Conservation (phyloP, 2,113 vertebrate species). For the Syngnathus floridae region DNA sequence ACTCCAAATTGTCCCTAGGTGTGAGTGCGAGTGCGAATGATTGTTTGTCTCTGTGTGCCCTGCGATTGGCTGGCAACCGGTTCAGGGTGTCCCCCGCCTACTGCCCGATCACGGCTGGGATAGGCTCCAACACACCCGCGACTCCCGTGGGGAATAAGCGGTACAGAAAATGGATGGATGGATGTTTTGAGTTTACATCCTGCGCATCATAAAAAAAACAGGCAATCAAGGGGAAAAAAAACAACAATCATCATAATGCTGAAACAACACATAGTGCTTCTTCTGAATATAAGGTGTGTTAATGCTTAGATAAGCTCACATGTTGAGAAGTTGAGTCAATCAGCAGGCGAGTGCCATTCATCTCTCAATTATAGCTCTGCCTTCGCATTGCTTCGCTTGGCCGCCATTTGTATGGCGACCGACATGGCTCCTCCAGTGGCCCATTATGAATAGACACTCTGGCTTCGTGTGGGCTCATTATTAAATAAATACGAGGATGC, state of each 20-base stretch:
- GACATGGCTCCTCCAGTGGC: conserved; percentile 59
- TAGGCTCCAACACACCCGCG: too few species aligned
- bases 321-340: conserved; percentile 56
- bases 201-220: too few species aligned
- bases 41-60: too few species aligned
- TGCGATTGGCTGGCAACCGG: too few species aligned
- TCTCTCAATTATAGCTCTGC: conserved; percentile 66
- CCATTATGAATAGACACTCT: conserved; percentile 76
- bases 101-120: too few species aligned
- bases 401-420: conserved; percentile 56
- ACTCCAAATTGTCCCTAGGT: too few species aligned
- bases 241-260: conserved; percentile 41
- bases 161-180: too few species aligned
- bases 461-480: conserved; percentile 73
- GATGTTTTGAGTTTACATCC: too few species aligned
- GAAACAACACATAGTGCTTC: conserved; percentile 27
- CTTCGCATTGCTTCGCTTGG: conserved; percentile 42
- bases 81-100: too few species aligned
- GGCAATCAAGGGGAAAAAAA: conserved; percentile 30
- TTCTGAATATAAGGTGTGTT: conserved; percentile 29
- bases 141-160: too few species aligned
- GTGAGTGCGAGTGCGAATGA: too few species aligned
- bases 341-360: conserved; percentile 56
- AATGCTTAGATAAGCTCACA: conserved; percentile 15
- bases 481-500: conserved; percentile 73